phyloP scores from a whole-genome alignment of 2,888 invertebrate species.

The Drosophila pseudotakahashii region DNA sequence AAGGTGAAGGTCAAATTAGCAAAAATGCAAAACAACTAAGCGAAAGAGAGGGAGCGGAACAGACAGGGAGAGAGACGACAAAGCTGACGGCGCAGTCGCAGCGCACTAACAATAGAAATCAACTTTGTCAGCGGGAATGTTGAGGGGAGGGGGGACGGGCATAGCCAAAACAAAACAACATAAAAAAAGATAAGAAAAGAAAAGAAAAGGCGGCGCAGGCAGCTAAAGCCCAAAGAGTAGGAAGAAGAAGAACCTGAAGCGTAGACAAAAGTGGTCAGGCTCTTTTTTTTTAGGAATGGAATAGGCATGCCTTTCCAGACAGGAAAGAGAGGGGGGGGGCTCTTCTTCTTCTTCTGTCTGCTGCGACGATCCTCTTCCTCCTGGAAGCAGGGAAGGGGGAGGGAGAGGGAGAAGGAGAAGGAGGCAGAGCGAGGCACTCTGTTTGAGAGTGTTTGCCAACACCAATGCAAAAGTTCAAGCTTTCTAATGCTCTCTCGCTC shows the following conservation, averaged over 20 bases:
- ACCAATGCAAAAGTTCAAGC: constrained; percentile 9
- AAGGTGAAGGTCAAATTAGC: constrained; percentile 85
- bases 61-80: constrained; percentile 12
- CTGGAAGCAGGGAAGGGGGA: neutral
- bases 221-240: constrained; percentile 15
- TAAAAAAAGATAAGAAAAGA: constrained; percentile 19
- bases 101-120: constrained; percentile 73
- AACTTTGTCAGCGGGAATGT: constrained; percentile 71
- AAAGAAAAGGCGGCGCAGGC: constrained; percentile 25
- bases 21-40: constrained; percentile 54
- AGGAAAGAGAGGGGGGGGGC: constrained; percentile 1
- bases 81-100: constrained; percentile 61
- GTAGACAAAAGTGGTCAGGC: constrained; percentile 62
- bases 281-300: constrained; percentile 3
- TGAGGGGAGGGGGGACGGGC: neutral
- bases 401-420: neutral
- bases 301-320: constrained; percentile 36
- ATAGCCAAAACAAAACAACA: constrained; percentile 32
- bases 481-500: constrained; percentile 33
- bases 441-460: constrained; percentile 25
- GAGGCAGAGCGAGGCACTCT: neutral
- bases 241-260: constrained; percentile 43
- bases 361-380: constrained; percentile 11
- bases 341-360: constrained; percentile 37
- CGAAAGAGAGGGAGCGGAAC: constrained; percentile 12